Evolutionary conservation across 1,140 invertebrate genomes (phyloP).

Genomic region (Ceratosolen fusciceps): DNA sequence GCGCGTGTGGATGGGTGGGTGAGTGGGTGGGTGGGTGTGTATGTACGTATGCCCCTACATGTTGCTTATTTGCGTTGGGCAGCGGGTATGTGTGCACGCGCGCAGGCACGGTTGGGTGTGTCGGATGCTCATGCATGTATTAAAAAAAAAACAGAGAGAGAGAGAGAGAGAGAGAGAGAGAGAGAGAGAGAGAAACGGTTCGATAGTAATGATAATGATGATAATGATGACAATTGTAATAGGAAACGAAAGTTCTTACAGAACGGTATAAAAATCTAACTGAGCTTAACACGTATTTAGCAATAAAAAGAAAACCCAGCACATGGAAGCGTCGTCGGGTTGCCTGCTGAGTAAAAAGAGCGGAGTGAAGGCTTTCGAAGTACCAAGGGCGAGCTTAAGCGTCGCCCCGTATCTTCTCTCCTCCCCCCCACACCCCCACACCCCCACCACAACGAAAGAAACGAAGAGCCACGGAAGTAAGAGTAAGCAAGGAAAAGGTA

Average conservation of each 20-base stretch:
- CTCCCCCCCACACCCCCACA: too few relatives aligned
- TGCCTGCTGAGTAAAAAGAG: slow-evolving; percentile 47
- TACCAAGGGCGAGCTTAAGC: too few relatives aligned
- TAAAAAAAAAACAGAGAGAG: slow-evolving; percentile 39
- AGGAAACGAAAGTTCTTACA: slow-evolving; percentile 48
- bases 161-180: too few relatives aligned
- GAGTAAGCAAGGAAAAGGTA: slow-evolving; percentile 40
- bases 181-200: too few relatives aligned
- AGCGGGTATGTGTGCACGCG: background rate
- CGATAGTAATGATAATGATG: too few relatives aligned
- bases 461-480: too few relatives aligned
- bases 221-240: too few relatives aligned
- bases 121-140: slow-evolving; percentile 35
- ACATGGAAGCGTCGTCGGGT: slow-evolving; percentile 14
- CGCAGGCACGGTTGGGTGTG: slow-evolving; percentile 5
- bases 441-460: too few relatives aligned
- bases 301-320: slow-evolving; percentile 56
- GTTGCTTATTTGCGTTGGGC: background rate
- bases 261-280: slow-evolving; percentile 67
- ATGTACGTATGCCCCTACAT: background rate
- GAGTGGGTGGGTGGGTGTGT: background rate
- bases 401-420: too few relatives aligned
- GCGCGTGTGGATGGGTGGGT: background rate
- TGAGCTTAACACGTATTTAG: slow-evolving; percentile 60
- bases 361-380: slow-evolving; percentile 21